phyloP scores from a whole-genome alignment of 35 echinoderm and acorn worm genomes.

The Ophioderma brevispina region DNA sequence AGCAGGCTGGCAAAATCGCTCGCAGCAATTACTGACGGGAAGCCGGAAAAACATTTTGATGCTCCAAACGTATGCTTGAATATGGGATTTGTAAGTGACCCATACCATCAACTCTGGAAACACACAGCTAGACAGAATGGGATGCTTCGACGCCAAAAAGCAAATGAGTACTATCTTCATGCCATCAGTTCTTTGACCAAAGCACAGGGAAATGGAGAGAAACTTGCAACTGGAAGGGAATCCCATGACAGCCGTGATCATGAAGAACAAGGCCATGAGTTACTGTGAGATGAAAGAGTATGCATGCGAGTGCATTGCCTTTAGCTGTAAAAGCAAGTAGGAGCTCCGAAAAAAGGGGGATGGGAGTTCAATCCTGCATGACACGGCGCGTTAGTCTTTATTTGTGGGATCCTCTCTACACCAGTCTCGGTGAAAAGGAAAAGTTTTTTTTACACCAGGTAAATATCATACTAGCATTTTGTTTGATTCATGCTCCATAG shows the following conservation, averaged over 20 bases:
- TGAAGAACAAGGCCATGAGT: constrained; percentile 44
- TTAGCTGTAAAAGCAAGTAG: constrained; percentile 3
- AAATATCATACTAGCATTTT: too few species aligned
- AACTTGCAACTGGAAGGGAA: background rate
- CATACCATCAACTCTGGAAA: constrained; percentile 47
- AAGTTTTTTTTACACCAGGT: too few species aligned
- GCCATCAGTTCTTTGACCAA: background rate
- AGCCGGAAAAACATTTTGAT: constrained; percentile 75
- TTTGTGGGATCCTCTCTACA: constrained; percentile 38
- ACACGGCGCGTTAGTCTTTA: background rate
- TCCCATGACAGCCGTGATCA: constrained; percentile 12
- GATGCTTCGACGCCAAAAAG: background rate
- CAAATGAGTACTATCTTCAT: constrained; percentile 21
- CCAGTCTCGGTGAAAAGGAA: constrained; percentile 11
- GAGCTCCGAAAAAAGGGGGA: background rate
- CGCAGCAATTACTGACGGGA: constrained; percentile 37
- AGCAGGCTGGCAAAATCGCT: constrained; percentile 69
- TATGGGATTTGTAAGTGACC: constrained; percentile 53
- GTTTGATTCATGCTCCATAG: too few species aligned
- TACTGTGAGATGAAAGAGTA: constrained; percentile 45
- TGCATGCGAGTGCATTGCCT: constrained; percentile 24
- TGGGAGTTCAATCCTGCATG: background rate
- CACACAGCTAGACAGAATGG: too few species aligned
- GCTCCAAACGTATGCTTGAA: constrained; percentile 48
- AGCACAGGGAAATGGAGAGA: constrained; percentile 12